These are phyloP conservation scores for Regulus satrapa DNA, from an alignment of 2,113 vertebrate species.

Conservation along the genomic window DNA sequence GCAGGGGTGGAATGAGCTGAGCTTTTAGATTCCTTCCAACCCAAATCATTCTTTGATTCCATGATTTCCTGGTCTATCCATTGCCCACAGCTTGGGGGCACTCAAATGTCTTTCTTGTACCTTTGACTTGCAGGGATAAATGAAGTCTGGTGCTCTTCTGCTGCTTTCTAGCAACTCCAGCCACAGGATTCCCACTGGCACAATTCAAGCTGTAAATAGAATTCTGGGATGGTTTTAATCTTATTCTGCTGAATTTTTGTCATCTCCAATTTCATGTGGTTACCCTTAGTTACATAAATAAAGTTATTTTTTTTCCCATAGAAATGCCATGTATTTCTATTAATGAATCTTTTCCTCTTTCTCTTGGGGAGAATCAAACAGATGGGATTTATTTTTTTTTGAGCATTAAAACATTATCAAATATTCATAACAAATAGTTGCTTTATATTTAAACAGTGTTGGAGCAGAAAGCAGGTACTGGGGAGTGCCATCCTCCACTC, in stretches of 20 bases:
- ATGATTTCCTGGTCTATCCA: background rate
- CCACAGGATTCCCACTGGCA: background rate
- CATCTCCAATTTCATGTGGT: background rate
- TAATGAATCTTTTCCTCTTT: background rate
- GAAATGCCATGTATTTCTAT: conserved; percentile 10
- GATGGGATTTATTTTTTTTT: conserved; percentile 34
- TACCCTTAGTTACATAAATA: background rate
- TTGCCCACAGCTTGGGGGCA: background rate
- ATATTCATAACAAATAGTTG: conserved; percentile 7
- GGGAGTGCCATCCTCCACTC: background rate
- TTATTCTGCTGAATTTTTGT: background rate
- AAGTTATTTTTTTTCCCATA: background rate
- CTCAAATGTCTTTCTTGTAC: background rate
- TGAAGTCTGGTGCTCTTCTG: accelerated
- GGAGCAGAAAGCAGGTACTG: background rate
- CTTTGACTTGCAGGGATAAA: background rate
- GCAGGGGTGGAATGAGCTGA: accelerated
- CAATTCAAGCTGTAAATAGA: background rate
- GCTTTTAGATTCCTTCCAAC: background rate
- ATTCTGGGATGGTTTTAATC: background rate
- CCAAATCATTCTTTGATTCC: background rate
- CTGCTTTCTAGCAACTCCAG: background rate
- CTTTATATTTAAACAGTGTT: background rate
- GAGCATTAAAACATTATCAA: background rate
- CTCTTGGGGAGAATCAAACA: conserved; percentile 1